phyloP scores from a whole-genome alignment of 2,797 vertebrate species.

The Notoglanidium macrostoma region DNA sequence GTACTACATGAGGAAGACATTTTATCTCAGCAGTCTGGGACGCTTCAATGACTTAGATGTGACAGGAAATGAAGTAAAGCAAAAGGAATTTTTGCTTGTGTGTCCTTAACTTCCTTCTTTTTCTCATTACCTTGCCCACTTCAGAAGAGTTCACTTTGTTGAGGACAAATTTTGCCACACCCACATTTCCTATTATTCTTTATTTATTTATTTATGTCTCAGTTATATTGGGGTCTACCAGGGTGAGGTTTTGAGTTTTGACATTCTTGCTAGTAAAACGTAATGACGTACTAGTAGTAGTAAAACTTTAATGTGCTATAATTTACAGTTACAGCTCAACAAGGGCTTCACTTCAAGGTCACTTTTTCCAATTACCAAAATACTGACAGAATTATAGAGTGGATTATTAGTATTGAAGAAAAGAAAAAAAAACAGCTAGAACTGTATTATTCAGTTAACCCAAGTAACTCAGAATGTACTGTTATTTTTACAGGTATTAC shows the following conservation, averaged over 20 bases:
- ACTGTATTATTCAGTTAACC: not conserved
- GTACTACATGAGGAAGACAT: slow-evolving; percentile 55
- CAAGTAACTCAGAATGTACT: not conserved
- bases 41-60: slow-evolving; percentile 47
- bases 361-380: not conserved
- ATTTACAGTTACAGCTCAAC: not conserved
- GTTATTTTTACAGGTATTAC: not conserved
- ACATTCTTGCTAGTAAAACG: not conserved
- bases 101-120: slow-evolving; percentile 28
- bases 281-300: not conserved
- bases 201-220: not conserved
- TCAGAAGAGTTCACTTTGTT: not conserved
- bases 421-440: not conserved
- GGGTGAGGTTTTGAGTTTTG: not conserved
- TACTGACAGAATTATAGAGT: not conserved
- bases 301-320: not conserved
- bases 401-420: too few species aligned
- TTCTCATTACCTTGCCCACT: slow-evolving; percentile 16
- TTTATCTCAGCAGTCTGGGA: slow-evolving; percentile 63
- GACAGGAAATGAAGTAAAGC: slow-evolving; percentile 71
- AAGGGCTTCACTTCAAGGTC: not conserved
- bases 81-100: slow-evolving; percentile 64
- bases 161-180: not conserved
- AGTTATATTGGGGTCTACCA: not conserved
- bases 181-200: not conserved